Conservation (phyloP, 2,113 vertebrate genomes). For the Rhineura floridana region DNA sequence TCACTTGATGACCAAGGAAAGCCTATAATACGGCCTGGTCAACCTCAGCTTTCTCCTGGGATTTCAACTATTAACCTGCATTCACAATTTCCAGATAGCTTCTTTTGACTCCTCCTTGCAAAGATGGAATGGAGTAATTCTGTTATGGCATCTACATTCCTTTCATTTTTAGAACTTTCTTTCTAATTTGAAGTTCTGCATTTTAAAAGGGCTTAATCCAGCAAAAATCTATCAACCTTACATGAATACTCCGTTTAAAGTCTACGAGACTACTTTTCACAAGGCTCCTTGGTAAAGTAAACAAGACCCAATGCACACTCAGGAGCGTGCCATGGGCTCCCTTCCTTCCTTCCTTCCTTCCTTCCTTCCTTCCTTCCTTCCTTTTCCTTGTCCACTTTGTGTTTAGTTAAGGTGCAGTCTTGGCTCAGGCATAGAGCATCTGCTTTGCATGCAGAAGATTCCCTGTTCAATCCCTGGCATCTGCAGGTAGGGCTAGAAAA, state of each 20-base stretch:
- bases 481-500: too few relatives aligned
- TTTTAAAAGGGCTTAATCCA: neutral
- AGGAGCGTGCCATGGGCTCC: neutral
- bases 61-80: constrained; percentile 87
- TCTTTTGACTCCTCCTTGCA: constrained; percentile 41
- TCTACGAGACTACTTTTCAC: neutral
- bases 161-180: constrained; percentile 25
- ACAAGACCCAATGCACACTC: neutral
- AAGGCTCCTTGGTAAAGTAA: neutral
- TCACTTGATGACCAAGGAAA: constrained; percentile 79
- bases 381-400: neutral
- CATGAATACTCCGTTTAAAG: neutral
- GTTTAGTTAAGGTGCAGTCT: neutral
- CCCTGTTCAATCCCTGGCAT: too few relatives aligned
- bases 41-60: constrained; percentile 88
- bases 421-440: too few relatives aligned
- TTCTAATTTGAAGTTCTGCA: neutral
- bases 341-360: neutral
- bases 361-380: neutral
- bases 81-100: constrained; percentile 85
- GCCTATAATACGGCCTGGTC: constrained; percentile 79
- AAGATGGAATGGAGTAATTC: neutral
- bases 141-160: neutral
- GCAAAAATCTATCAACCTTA: neutral
- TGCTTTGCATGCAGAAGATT: too few relatives aligned